Conservation (phyloP, 2,888 invertebrate species). For the Lymantria dispar region DNA sequence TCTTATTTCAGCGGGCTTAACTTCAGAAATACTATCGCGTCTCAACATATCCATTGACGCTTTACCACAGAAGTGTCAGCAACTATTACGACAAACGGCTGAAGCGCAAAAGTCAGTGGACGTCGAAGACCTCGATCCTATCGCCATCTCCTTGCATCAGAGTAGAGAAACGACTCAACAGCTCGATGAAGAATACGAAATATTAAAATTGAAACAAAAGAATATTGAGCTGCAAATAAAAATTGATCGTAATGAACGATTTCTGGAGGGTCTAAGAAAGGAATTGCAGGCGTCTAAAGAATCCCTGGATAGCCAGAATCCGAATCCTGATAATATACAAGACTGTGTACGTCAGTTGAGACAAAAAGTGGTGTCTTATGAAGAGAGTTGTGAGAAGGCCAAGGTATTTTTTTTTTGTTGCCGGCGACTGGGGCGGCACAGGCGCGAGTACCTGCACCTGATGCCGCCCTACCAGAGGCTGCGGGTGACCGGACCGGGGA, state of each 20-base stretch:
- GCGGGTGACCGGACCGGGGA: too few relatives aligned
- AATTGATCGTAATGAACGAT: constrained; percentile 61
- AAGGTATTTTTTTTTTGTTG: constrained; percentile 54
- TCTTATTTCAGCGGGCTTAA: constrained; percentile 44
- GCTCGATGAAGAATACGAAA: constrained; percentile 61
- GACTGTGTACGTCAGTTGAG: constrained; percentile 64
- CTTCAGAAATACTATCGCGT: constrained; percentile 52
- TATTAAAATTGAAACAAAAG: constrained; percentile 61
- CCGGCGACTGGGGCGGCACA: too few relatives aligned
- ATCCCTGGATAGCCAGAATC: constrained; percentile 44
- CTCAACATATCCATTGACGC: constrained; percentile 56
- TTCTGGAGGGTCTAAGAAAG: constrained; percentile 48
- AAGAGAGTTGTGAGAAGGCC: constrained; percentile 61
- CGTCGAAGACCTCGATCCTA: constrained; percentile 52
- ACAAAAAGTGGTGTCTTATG: constrained; percentile 64
- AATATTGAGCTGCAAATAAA: constrained; percentile 55
- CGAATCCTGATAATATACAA: constrained; percentile 60
- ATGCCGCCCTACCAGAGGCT: too few relatives aligned
- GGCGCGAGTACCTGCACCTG: too few relatives aligned
- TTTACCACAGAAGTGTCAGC: constrained; percentile 62
- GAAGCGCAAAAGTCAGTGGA: constrained; percentile 39
- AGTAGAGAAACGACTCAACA: constrained; percentile 46
- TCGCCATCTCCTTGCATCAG: constrained; percentile 51
- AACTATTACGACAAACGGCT: constrained; percentile 45
- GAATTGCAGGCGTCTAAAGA: constrained; percentile 57